A percentile compares a stretch with the other conserved stretches of the same genome.
phyloP scores from a whole-genome alignment of 1,140 invertebrate species.

The Philotrypesis tridentata region DNA sequence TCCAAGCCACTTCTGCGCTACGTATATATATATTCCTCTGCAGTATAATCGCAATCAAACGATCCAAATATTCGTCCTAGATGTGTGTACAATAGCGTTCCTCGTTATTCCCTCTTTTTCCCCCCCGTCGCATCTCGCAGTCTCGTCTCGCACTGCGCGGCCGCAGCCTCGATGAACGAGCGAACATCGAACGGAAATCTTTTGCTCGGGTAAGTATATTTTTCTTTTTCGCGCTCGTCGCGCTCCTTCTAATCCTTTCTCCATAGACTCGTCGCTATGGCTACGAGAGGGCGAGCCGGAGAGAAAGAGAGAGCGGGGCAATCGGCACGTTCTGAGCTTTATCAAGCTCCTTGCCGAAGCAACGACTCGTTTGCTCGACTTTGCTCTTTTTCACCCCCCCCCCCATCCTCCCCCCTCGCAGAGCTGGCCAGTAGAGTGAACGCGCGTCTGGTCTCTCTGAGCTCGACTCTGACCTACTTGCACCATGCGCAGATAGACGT shows the following conservation, averaged over 20 bases:
- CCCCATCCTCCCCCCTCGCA: too few relatives aligned
- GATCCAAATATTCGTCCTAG: too few relatives aligned
- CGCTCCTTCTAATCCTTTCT: constrained; percentile 16
- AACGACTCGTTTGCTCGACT: neutral
- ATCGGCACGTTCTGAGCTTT: constrained; percentile 30
- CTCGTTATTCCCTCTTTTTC: too few relatives aligned
- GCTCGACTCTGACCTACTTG: constrained; percentile 14
- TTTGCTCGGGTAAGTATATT: neutral
- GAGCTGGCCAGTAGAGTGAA: neutral
- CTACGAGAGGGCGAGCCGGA: neutral
- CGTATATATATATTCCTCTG: too few relatives aligned
- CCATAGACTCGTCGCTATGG: constrained; percentile 14
- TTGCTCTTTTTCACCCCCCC: neutral
- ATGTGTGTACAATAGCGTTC: too few relatives aligned
- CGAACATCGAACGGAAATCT: neutral
- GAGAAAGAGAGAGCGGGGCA: too few relatives aligned
- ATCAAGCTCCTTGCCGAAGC: neutral
- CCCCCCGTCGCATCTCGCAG: too few relatives aligned
- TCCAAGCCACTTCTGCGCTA: too few relatives aligned
- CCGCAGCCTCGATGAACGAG: too few relatives aligned
- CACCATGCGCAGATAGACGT: too few relatives aligned
- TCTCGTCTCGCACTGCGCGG: too few relatives aligned
- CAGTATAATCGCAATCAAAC: too few relatives aligned
- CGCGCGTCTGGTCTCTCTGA: neutral
- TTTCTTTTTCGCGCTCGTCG: constrained; percentile 22